Conservation (phyloP, 2,888 invertebrate species). For the Thumatha senex region DNA sequence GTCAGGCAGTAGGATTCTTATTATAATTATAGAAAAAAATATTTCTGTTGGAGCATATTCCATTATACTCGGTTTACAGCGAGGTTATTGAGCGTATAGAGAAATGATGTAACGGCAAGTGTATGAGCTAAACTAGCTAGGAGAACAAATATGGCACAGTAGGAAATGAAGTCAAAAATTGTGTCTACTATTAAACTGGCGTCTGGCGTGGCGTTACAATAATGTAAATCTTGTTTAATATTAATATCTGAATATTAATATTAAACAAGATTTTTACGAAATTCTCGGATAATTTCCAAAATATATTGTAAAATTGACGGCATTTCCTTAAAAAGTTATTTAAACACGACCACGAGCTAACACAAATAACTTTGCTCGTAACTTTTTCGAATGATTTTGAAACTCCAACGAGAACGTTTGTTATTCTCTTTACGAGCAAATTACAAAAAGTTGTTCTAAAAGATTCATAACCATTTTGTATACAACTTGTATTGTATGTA, state of each 20-base stretch:
- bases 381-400: slow-evolving; percentile 42
- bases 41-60: too few species aligned
- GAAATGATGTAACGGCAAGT: too few species aligned
- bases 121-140: too few species aligned
- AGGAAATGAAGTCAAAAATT: too few species aligned
- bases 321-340: slow-evolving; percentile 30
- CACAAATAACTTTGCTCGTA: slow-evolving; percentile 40
- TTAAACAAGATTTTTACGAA: not conserved
- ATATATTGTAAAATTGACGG: slow-evolving; percentile 13
- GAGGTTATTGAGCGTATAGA: too few species aligned
- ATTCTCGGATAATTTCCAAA: not conserved
- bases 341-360: slow-evolving; percentile 31
- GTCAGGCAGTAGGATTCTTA: too few species aligned
- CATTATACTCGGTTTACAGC: too few species aligned
- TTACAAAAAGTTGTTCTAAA: slow-evolving; percentile 33
- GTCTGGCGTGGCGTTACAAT: too few species aligned
- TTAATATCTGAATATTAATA: not conserved
- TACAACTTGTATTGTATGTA: slow-evolving; percentile 3
- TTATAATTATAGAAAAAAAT: too few species aligned
- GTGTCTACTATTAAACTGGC: too few species aligned
- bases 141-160: too few species aligned
- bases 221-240: too few species aligned
- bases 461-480: slow-evolving; percentile 16
- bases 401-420: slow-evolving; percentile 38
- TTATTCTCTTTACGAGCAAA: slow-evolving; percentile 40